Evolutionary conservation across 2,113 vertebrate species (phyloP).

Genomic region (Clarias magur): DNA sequence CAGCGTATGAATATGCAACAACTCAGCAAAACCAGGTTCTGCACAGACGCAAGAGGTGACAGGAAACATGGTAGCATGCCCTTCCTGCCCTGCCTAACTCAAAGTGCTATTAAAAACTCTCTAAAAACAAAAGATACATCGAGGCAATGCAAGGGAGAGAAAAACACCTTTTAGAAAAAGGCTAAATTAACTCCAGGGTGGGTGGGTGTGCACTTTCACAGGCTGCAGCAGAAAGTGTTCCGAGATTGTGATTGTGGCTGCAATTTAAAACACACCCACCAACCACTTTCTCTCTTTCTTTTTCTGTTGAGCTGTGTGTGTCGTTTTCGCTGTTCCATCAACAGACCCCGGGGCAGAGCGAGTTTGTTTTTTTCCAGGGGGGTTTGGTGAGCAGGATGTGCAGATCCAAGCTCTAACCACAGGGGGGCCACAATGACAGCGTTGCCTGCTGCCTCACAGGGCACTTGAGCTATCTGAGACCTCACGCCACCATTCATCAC

Average conservation of each 20-base stretch:
- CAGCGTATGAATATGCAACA: constrained; percentile 44
- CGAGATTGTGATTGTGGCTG: neutral
- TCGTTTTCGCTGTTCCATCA: neutral
- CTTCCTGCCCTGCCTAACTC: constrained; percentile 65
- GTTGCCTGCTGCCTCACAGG: neutral
- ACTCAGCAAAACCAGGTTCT: constrained; percentile 53
- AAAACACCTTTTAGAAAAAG: constrained; percentile 20
- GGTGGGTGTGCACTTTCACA: constrained; percentile 35
- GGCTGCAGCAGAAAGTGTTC: neutral
- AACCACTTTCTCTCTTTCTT: neutral
- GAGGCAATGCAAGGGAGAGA: constrained; percentile 10
- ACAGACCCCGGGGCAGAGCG: neutral
- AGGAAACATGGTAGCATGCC: constrained; percentile 70
- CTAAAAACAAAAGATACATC: constrained; percentile 18
- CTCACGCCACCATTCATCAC: constrained; percentile 67
- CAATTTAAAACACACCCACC: constrained; percentile 9
- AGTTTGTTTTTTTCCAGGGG: neutral
- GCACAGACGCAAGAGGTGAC: constrained; percentile 64
- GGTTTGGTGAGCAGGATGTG: constrained; percentile 31
- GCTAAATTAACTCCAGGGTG: constrained; percentile 37
- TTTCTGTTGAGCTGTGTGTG: neutral
- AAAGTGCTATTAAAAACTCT: constrained; percentile 46
- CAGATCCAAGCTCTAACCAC: constrained; percentile 57
- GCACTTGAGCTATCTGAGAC: constrained; percentile 43
- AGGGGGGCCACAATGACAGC: constrained; percentile 56